Evolutionary conservation across 1,140 invertebrate species (phyloP).

Genomic region (Sesamia nonagrioides): DNA sequence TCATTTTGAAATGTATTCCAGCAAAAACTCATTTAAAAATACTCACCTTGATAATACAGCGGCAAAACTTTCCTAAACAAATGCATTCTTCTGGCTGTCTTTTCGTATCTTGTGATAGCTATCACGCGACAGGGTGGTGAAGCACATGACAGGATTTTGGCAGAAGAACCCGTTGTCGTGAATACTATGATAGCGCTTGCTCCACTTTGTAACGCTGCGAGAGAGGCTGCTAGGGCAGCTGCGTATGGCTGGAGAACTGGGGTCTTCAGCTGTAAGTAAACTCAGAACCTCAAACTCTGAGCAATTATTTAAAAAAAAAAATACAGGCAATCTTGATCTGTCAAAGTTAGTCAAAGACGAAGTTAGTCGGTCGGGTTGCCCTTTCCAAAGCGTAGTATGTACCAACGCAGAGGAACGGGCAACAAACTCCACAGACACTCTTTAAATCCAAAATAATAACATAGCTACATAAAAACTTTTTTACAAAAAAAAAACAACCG

Average conservation of each 20-base stretch:
- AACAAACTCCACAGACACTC: too few species aligned
- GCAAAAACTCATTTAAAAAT: background rate
- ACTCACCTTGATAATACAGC: slow-evolving; percentile 52
- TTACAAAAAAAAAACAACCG: too few species aligned
- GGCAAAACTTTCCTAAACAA: slow-evolving; percentile 57
- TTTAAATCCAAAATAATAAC: too few species aligned
- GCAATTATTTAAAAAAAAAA: too few species aligned
- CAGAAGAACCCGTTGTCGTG: slow-evolving; percentile 49
- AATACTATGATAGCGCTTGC: slow-evolving; percentile 54
- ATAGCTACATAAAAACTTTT: too few species aligned
- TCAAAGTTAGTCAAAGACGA: too few species aligned
- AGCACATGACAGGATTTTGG: slow-evolving; percentile 43
- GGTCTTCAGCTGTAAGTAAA: background rate
- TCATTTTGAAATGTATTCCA: too few species aligned
- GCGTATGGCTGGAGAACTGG: slow-evolving; percentile 40
- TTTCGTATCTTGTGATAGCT: slow-evolving; percentile 48
- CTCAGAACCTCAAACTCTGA: background rate
- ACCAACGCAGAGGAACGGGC: too few species aligned
- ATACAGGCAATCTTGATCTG: too few species aligned
- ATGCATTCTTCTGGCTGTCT: slow-evolving; percentile 50
- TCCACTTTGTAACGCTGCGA: slow-evolving; percentile 45
- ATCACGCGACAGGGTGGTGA: slow-evolving; percentile 53
- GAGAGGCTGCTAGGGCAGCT: slow-evolving; percentile 43
- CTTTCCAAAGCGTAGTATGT: too few species aligned
- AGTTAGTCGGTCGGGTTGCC: too few species aligned